Evolutionary conservation across 2,113 vertebrate species (phyloP), one percentile per base, ranked within the genome.

Genomic region (Phocoena phocoena): DNA sequence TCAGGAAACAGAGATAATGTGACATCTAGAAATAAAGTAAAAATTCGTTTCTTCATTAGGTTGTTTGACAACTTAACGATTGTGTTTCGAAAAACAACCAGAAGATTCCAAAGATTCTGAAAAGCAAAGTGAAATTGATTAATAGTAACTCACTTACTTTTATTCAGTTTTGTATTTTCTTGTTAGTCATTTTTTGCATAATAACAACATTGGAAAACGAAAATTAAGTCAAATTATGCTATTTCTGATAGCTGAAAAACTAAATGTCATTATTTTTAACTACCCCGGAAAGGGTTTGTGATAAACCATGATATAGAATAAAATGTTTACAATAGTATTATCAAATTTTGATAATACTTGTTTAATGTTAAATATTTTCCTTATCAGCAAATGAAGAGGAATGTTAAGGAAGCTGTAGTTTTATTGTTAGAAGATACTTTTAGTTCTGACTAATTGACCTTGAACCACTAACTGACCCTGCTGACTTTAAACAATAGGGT

Each of bases 61-160:
- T 55, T 55, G 31, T 80, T 50, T 47, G 11, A 86, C 76, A 5
- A 60, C 20, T 65, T 88, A 88, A 88, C 9, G 3, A 63, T 60
- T 71, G 41, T 68, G 2, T 83, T 71, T 91, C 8, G 0, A 28
- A 82, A 88, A 87, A 31, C 17, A 81, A 70, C 41, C 26, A 90
- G 36, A 88, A 94, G 77, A 77, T 63, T 86, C 87, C 60, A 65
- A 60, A 85, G 73, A 65, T 86, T 53, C 87, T 97, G 65, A 68
- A 74, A 88, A 53, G 5, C 28, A 33, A 50, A 26, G 33, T 47
- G 47, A 96, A 92, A 68, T 28, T 68, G 10, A 91, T 50, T 88
- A 80, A 58, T 55, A 44, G 15, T n/a, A 53, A 7, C 20, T 50
- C 67, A 11, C 7, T 88, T 84, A 76, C 38, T 89, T 81, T 74